These are phyloP conservation scores for Pteromalus puparum DNA, from an alignment of 1,140 invertebrate genomes.

Conservation along the genomic window DNA sequence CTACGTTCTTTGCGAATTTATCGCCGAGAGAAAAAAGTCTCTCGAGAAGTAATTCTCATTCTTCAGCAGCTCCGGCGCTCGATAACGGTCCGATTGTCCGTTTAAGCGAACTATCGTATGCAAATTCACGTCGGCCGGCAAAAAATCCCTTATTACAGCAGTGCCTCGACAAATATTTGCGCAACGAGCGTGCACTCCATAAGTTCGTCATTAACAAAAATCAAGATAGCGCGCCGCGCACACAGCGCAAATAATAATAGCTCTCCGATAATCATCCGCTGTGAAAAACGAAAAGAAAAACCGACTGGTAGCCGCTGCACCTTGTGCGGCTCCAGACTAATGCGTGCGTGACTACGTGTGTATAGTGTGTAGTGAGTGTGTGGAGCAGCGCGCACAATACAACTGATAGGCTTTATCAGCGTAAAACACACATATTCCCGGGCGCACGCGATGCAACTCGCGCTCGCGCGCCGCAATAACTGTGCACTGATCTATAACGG, in stretches of 20 bases:
- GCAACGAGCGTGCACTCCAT: not conserved
- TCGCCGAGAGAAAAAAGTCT: not conserved
- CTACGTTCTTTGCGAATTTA: not conserved
- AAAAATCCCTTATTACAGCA: not conserved
- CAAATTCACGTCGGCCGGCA: not conserved
- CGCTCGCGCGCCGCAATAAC: constrained; percentile 34
- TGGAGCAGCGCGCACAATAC: not conserved
- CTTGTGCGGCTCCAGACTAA: not conserved
- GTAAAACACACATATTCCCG: constrained; percentile 10
- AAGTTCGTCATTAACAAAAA: constrained; percentile 35
- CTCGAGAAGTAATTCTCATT: not conserved
- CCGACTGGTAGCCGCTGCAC: not conserved
- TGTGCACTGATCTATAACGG: constrained; percentile 52
- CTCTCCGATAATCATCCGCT: not conserved
- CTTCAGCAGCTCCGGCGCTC: not conserved
- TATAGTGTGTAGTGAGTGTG: not conserved
- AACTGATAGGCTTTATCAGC: constrained; percentile 44
- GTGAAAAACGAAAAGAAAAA: constrained; percentile 19
- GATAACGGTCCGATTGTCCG: not conserved
- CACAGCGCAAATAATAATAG: constrained; percentile 31
- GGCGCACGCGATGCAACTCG: not conserved
- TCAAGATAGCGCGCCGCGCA: constrained; percentile 23
- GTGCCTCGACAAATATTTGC: constrained; percentile 27
- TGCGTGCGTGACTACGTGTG: not conserved
- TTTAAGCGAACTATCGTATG: not conserved